Evolutionary conservation across 2,113 vertebrate species (phyloP).

Genomic region (Percina caprodes): DNA sequence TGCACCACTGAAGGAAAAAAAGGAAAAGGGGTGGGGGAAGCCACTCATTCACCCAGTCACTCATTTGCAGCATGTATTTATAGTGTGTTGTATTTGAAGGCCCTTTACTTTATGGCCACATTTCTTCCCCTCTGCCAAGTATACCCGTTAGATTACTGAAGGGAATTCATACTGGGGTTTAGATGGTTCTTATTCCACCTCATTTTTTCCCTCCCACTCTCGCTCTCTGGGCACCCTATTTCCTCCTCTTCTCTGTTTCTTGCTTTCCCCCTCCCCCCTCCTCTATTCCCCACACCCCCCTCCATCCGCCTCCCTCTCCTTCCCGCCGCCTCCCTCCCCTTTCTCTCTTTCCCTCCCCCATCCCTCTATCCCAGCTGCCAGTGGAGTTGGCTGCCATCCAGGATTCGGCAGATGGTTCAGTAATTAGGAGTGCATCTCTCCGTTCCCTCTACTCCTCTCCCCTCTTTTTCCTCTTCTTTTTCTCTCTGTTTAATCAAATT

Average conservation of each 20-base stretch:
- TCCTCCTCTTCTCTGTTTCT: slow-evolving; percentile 69
- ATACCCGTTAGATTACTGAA: slow-evolving; percentile 58
- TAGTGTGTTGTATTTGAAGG: slow-evolving; percentile 76
- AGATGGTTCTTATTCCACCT: slow-evolving; percentile 67
- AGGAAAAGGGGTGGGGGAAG: slow-evolving; percentile 2
- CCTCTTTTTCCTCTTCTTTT: slow-evolving; percentile 64
- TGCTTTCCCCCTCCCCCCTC: slow-evolving; percentile 23
- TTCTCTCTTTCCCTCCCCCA: slow-evolving; percentile 74
- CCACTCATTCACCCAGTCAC: slow-evolving; percentile 68
- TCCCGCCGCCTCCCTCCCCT: slow-evolving; percentile 61
- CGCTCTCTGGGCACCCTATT: slow-evolving; percentile 67
- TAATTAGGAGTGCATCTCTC: slow-evolving; percentile 87
- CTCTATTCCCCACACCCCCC: background rate
- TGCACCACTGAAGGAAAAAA: slow-evolving; percentile 37
- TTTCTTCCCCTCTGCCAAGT: slow-evolving; percentile 69
- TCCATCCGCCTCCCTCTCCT: slow-evolving; percentile 21
- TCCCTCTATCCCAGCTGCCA: slow-evolving; percentile 87
- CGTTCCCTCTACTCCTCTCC: slow-evolving; percentile 73
- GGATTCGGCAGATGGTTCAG: slow-evolving; percentile 89
- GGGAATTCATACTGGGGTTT: slow-evolving; percentile 66
- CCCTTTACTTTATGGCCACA: slow-evolving; percentile 77
- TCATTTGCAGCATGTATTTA: slow-evolving; percentile 78
- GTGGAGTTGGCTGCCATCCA: slow-evolving; percentile 86
- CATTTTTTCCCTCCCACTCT: slow-evolving; percentile 69
- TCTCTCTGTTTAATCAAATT: slow-evolving; percentile 88